Base-by-base conservation (phyloP, 2,888 invertebrate genomes). In the Phengaris arion region DNA sequence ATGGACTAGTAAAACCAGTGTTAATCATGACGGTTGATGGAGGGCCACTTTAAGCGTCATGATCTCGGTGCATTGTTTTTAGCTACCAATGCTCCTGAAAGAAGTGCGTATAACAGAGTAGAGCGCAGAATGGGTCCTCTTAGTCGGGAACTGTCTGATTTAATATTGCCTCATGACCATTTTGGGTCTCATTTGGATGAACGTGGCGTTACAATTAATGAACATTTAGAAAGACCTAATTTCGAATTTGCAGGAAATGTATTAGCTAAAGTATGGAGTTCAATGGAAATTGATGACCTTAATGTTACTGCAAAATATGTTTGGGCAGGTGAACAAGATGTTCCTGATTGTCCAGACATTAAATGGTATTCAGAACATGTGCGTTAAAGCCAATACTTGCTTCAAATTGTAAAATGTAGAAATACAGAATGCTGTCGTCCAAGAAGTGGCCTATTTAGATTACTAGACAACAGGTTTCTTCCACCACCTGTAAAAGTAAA, bases 1-100 rank as follows among this genome's bases (percentile, higher is more conserved):
- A 77, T 74, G 77, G 76, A 75, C 51, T 79, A 57, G 79, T 82
- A 78, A 83, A 82, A 78, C 81, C 81, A 77, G 80, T 83, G 72
- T 69, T 82, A 72, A 80, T 81, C 59, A 78, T 83, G 64, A 77
- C 79, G 68, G 77, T 77, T 76, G 81, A 83, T 80, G 82, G 82
- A 77, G 81, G 81, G 73, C 81, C 81, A 81, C 68, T 81, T 81
- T 80, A 79, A 80, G 68, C 51, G 69, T 52, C 81, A 81, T 22
- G 22, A 1, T 22, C 22, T 22, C 22, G 1, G 1, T 78, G 81
- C 80, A 75, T 68, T 81, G 59, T 80, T 79, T 77, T 52, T 81
- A 77, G 79, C 78, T 75, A 81, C 80, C 68, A 82, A 82, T 81
- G 81, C 82, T 77, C 80, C 81, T 76, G 80, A 81, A 70, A 77